Evolutionary conservation across 2,797 vertebrate species (phyloP).

Genomic region (Triplophysa yarkandensis): DNA sequence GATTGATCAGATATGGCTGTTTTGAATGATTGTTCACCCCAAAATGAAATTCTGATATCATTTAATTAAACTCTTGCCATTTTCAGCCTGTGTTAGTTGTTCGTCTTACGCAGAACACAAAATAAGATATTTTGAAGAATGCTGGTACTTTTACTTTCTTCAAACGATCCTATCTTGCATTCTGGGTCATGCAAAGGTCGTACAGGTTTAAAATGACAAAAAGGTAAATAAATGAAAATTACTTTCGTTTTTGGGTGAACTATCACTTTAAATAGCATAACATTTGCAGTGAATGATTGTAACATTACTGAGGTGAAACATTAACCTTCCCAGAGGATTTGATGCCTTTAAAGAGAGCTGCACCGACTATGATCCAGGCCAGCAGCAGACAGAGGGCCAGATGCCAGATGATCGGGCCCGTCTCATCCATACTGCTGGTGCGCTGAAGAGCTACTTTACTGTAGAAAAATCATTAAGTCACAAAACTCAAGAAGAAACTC

Average conservation of each 20-base stretch:
- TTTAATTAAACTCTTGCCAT: too few relatives aligned
- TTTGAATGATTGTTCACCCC: too few relatives aligned
- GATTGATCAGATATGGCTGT: neutral
- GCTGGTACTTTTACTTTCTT: too few relatives aligned
- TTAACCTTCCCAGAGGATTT: conserved; percentile 96
- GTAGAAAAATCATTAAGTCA: conserved; percentile 30
- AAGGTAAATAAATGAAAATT: too few relatives aligned
- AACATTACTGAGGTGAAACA: conserved; percentile 19
- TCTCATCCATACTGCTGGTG: conserved; percentile 83
- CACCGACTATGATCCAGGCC: conserved; percentile 80
- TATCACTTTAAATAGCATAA: neutral
- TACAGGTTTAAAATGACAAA: too few relatives aligned
- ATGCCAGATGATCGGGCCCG: conserved; percentile 89
- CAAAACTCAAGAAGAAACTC: neutral
- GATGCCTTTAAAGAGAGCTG: conserved; percentile 87
- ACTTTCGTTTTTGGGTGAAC: too few relatives aligned
- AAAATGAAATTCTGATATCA: too few relatives aligned
- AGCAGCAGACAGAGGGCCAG: conserved; percentile 92
- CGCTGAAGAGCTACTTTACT: conserved; percentile 84
- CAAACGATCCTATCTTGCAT: too few relatives aligned
- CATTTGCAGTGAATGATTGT: neutral
- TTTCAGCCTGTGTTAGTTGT: too few relatives aligned
- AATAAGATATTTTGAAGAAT: too few relatives aligned
- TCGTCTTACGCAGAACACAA: too few relatives aligned
- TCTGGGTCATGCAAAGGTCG: too few relatives aligned